These are phyloP conservation scores for Microtus richardsoni DNA, from an alignment of 2,113 vertebrate genomes.

Conservation along the genomic window DNA sequence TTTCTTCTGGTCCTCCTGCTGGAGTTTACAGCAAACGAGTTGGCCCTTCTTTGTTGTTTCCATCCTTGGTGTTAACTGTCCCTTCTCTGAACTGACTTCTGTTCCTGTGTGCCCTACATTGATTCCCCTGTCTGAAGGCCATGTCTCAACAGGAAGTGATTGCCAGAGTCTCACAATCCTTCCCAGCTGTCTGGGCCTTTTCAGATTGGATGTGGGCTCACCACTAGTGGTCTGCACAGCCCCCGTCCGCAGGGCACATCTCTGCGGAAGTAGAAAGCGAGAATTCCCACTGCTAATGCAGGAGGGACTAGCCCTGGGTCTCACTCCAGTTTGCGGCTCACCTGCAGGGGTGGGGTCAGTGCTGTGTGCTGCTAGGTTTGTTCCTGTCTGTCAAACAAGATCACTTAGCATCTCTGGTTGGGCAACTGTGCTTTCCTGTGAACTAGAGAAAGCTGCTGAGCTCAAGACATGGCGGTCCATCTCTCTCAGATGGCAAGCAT, in stretches of 20 bases:
- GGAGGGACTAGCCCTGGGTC: neutral
- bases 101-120: neutral
- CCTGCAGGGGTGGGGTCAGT: neutral
- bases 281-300: neutral
- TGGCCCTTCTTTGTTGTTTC: neutral
- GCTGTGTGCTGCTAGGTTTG: accelerated
- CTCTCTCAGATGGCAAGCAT: neutral
- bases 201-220: neutral
- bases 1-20: neutral
- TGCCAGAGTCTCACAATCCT: slow-evolving; percentile 5
- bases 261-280: neutral
- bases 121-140: neutral
- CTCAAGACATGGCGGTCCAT: neutral
- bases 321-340: neutral
- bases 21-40: neutral
- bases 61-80: neutral
- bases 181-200: neutral
- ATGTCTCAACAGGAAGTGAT: slow-evolving; percentile 55
- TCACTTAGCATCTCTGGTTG: slow-evolving; percentile 33
- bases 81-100: slow-evolving; percentile 44
- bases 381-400: slow-evolving; percentile 29
- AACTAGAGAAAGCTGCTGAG: neutral
- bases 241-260: neutral
- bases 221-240: neutral
- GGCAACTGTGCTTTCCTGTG: neutral